Evolutionary conservation across 2,113 vertebrate genomes (phyloP), one percentile per base, ranked within the genome.

Genomic region (Anser brachyrhynchus): DNA sequence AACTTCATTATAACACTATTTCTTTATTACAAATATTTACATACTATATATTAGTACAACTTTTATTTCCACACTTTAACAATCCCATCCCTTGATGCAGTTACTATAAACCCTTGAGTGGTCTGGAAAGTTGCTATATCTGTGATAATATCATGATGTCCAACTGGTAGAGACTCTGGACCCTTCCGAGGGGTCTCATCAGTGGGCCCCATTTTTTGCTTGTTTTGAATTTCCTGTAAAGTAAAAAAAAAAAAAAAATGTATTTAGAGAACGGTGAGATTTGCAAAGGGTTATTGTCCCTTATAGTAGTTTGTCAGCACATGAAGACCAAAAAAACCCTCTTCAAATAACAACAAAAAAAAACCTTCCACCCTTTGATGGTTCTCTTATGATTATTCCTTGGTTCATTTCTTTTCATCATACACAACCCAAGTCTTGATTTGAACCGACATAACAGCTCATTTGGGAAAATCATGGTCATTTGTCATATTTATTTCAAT

Each of bases 121-220:
- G 99, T 99, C 98, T 99, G 99, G 95, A 99, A 99, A 71, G 99
- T 99, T 58, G 99, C 99, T 1, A 99, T 98, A 93, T 99, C 99
- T 0, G 99, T 99, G 97, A 99, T 99, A 93, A 99, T 99, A 95
- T 99, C 99, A 15, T 99, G 99, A 83, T 99, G 99, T 64, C 99
- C 99, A 0, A 99, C 98, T 0, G 99, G 99, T 20, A 99, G 98
- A 39, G 99, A 99, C 51, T 99, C 99, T 1, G 99, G 99, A 61
- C 99, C 99, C 23, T 98, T 98, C 76, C 99, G 98, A 22, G 99
- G 99, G 2, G 98, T 97, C 72, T 99, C 99, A 74, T 99, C 99
- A 20, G 98, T 98, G 4, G 98, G 98, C 6, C 99, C 99, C 35
- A 98, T 98, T 91, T 99, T 99, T 96, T 99, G 99, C 89, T 99